These are phyloP conservation scores for Pseudomugil tenellus DNA, from an alignment of 2,797 vertebrate species.

Conservation along the genomic window DNA sequence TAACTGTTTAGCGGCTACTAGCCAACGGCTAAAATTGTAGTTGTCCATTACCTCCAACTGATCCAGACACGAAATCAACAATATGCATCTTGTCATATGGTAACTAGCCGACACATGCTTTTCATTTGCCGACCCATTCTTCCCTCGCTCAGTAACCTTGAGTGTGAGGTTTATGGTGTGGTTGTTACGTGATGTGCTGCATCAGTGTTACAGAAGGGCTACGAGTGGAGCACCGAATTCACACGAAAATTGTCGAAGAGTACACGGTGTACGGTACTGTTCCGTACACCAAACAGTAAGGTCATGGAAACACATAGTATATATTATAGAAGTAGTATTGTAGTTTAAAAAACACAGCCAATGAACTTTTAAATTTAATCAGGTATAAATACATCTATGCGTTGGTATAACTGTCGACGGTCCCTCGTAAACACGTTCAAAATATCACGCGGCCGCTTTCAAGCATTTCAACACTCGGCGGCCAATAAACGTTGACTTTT, in stretches of 20 bases:
- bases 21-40: not conserved
- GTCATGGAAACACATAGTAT: too few species aligned
- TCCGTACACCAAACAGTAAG: too few species aligned
- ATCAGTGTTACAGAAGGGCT: not conserved
- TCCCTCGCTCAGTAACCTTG: slow-evolving; percentile 50
- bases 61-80: slow-evolving; percentile 77
- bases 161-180: too few species aligned
- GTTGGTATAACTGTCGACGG: not conserved
- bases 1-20: slow-evolving; percentile 9
- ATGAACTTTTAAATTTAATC: not conserved
- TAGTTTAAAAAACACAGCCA: too few species aligned
- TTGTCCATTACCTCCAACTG: slow-evolving; percentile 72
- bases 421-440: slow-evolving; percentile 12
- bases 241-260: slow-evolving; percentile 33
- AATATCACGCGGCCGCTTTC: slow-evolving; percentile 35
- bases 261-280: not conserved
- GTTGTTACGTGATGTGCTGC: slow-evolving; percentile 27
- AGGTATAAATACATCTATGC: not conserved
- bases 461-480: slow-evolving; percentile 16
- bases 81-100: slow-evolving; percentile 67
- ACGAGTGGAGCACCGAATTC: slow-evolving; percentile 11
- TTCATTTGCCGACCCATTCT: slow-evolving; percentile 10
- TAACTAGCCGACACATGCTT: not conserved
- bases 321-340: too few species aligned
- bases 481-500: slow-evolving; percentile 47